Base-by-base conservation (phyloP, 2,888 invertebrate species). In the Idaea biselata region DNA sequence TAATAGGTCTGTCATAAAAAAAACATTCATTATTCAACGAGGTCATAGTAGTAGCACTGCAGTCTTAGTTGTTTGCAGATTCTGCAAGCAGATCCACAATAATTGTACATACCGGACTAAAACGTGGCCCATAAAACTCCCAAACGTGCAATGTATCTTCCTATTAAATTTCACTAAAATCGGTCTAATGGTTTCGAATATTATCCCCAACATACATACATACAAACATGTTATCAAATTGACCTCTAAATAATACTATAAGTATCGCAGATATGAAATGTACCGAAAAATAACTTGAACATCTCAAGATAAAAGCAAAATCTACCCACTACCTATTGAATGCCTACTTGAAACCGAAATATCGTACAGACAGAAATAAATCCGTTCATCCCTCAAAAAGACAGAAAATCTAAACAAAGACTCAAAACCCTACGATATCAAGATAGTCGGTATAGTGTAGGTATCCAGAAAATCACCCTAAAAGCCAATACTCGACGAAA, bases 391-490 rank as follows among this genome's bases (percentile, higher is more conserved):
- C n/a, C n/a, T 16, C 55, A 55, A 17, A 55, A 55, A 55, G 7
- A 55, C 7, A 55, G 54, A 55, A 55, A n/a, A 17, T 55, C 56
- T 11, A 18, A 18, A 56, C 17, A 14, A 18, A 16, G 18, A 14
- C 17, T 18, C 56, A 18, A 18, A 56, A 17, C 7, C 17, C 17
- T 58, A 44, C 18, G 14, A 53, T 60, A 32, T 57, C n/a, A 44
- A 17, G 25, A 25, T 25, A 25, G 25, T 25, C 5, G 25, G 31
- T 8, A 18, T 56, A 54, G 44, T 11, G 44, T 44, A 44, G 44
- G 44, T 44, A 44, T 44, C 44, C 44, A 44, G 44, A 44, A 44
- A 44, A 44, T 44, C 44, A 44, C 44, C 44, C 44, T 44, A 61
- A 31, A 56, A 18, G 18, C 18, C 56, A 56, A 18, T 56, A 14